phyloP scores from a whole-genome alignment of 2,888 invertebrate species.

The Anoplius nigerrimus region DNA sequence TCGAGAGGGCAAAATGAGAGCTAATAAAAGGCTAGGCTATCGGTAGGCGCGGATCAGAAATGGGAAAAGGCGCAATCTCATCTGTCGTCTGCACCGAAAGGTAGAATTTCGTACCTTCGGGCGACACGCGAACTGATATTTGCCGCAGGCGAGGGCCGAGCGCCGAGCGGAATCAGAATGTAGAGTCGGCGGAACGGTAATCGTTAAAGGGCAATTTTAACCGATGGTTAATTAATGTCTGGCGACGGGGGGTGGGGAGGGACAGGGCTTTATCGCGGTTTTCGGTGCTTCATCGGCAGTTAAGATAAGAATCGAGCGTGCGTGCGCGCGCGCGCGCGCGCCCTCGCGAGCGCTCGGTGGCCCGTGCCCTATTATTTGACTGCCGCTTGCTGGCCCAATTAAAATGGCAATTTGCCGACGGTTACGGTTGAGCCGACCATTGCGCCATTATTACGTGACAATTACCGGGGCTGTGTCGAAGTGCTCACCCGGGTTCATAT shows the following conservation, averaged over 20 bases:
- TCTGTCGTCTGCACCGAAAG: not conserved
- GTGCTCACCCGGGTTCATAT: no score
- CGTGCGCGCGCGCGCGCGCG: conserved; percentile 8
- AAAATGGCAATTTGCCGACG: conserved; percentile 56
- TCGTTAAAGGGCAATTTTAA: conserved; percentile 23
- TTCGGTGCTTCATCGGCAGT: conserved; percentile 44
- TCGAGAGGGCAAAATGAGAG: not conserved
- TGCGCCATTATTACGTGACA: conserved; percentile 49
- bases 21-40: conserved; percentile 30
- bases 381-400: conserved; percentile 41
- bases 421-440: conserved; percentile 36
- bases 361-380: conserved; percentile 36
- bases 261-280: conserved; percentile 35
- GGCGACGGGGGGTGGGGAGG: not conserved
- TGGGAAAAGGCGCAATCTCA: conserved; percentile 30
- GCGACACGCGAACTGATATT: conserved; percentile 2
- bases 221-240: conserved; percentile 24
- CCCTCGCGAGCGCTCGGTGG: conserved; percentile 14
- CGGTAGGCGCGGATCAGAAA: conserved; percentile 19
- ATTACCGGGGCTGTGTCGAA: conserved; percentile 32
- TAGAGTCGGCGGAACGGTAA: not conserved
- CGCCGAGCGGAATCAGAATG: not conserved
- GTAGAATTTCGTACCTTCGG: conserved; percentile 21
- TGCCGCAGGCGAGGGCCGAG: conserved; percentile 17
- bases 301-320: conserved; percentile 38